Base-by-base conservation (phyloP, 2,113 vertebrate species). In the Brachionichthys hirsutus region DNA sequence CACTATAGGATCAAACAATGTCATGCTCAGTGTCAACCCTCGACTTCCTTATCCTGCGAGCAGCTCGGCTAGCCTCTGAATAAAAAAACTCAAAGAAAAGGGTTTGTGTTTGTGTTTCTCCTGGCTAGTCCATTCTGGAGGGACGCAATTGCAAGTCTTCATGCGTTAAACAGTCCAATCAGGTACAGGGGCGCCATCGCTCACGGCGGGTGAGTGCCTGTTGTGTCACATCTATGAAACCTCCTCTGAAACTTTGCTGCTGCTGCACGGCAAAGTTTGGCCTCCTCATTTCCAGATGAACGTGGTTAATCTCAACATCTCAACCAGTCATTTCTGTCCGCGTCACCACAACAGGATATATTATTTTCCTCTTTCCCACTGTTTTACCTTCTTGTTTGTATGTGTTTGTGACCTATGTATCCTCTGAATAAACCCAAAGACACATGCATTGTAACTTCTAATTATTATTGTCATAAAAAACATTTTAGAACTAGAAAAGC, bases 141-240 rank as follows among this genome's bases (percentile, higher is more conserved):
- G 86, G 84, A 82, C 81, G 73, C 66, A 90, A 91, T 78, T 89
- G 87, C 88, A 91, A 88, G 81, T 55, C 83, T 53, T 78, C 83
- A 1, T 87, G 87, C 9, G 30, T 89, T 77, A 92, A 90, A 91
- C 85, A 74, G 64, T 89, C 89, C 88, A 91, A 90, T 89, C 89
- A 91, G 87, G 85, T 87, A 74, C 78, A 88, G 78, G 84, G 82
- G 42, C 83, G 83, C 40, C 85, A 57, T 63, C 75, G 77, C 84
- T 89, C 90, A 72, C 84, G 11, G 24, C 80, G 80, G 90, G 91
- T 91, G 89, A 91, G 89, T 91, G 71, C 69, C 76, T 79, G 53
- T 56, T 68, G 17, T 76, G 51, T 81, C 63, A 35, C 67, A 52
- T 77, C 59, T 79, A 63, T 75, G 40, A 70, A 78, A 45, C 65